Percentiles rank a stretch among this genome's conserved stretches.
These are phyloP conservation scores for Plectropomus leopardus DNA, from an alignment of 2,113 vertebrate genomes.

Conservation along the genomic window DNA sequence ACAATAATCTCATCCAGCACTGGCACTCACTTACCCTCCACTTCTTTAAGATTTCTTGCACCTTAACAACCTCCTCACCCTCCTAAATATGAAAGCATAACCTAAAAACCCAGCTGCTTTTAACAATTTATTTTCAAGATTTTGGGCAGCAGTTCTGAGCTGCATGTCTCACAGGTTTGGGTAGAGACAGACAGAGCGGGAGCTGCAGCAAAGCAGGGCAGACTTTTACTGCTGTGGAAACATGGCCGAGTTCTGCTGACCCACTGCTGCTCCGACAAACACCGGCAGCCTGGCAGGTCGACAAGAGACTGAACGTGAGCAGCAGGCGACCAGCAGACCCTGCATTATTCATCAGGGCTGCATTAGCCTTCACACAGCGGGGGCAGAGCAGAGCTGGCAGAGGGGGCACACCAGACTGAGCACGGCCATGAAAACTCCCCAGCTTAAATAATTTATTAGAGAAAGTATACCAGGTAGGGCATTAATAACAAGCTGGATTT, in stretches of 20 bases:
- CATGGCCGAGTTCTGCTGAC: constrained; percentile 58
- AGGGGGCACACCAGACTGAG: constrained; percentile 49
- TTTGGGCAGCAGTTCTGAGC: neutral
- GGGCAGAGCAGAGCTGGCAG: constrained; percentile 36
- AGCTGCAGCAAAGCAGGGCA: neutral
- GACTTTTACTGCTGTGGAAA: constrained; percentile 14
- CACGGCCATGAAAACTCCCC: constrained; percentile 29
- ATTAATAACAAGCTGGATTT: constrained; percentile 38
- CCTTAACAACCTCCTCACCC: neutral
- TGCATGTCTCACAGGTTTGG: constrained; percentile 19
- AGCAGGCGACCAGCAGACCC: constrained; percentile 48
- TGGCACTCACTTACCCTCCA: neutral
- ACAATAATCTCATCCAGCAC: neutral
- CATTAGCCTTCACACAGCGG: constrained; percentile 60
- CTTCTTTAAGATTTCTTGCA: neutral
- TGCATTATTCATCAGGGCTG: constrained; percentile 82
- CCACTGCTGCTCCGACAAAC: constrained; percentile 56
- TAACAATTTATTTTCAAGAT: neutral
- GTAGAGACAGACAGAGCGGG: neutral
- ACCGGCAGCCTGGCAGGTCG: constrained; percentile 25
- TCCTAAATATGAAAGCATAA: neutral
- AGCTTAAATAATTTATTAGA: constrained; percentile 65
- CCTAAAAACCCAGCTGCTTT: neutral
- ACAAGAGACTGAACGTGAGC: constrained; percentile 62
- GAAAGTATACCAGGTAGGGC: constrained; percentile 31